Evolutionary conservation across 2,797 vertebrate species (phyloP), one percentile per base, ranked within the genome.

Genomic region (Echeneis naucrates): DNA sequence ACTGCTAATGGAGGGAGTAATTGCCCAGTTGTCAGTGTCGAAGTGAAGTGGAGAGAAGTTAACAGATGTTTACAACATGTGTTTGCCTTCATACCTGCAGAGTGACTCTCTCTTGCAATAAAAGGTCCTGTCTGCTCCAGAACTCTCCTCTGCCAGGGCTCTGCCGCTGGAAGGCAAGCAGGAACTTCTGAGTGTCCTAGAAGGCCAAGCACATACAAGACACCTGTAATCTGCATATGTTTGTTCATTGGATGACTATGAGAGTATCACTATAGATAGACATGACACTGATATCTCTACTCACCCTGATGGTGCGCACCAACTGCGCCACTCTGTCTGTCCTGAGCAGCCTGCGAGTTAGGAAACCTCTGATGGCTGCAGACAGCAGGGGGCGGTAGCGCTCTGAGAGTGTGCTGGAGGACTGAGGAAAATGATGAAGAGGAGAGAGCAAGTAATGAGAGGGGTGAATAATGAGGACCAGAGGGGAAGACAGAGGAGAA

Each of bases 261-360:
- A 42, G 23, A 57, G 24, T 64, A 60, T n/a, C 58, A 8, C 55
- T 32, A 10, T 14, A 27, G 10, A 65, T 62, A 77, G 70, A 59
- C 0, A 17, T 52, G 30, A 54, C 19, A 51, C 17, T 4, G 59
- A 48, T 35, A 38, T 69, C 48, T 67, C 27, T 8, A 47, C 84
- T 92, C 83, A 95, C 95, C 89, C 84, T 91, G 75, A 93, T 61
- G n/a, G 92, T 94, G 68, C 92, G 88, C 66, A 85, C 81, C 80
- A 95, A 91, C 82, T 92, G 90, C 2, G 66, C 63, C 58, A 95
- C 90, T 37, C 86, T 82, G 72, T 94, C 93, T 0, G 95, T 94
- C 78, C 42, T 90, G 45, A 95, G 80, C 52, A 95, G 86, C 63
- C 94, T 86, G 30, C 94, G 93, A 1, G 93, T 94, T 19, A 95